A percentile compares a stretch with the other conserved stretches of the same genome.
phyloP scores from a whole-genome alignment of 2,113 vertebrate genomes.

The Amphiprion percula region DNA sequence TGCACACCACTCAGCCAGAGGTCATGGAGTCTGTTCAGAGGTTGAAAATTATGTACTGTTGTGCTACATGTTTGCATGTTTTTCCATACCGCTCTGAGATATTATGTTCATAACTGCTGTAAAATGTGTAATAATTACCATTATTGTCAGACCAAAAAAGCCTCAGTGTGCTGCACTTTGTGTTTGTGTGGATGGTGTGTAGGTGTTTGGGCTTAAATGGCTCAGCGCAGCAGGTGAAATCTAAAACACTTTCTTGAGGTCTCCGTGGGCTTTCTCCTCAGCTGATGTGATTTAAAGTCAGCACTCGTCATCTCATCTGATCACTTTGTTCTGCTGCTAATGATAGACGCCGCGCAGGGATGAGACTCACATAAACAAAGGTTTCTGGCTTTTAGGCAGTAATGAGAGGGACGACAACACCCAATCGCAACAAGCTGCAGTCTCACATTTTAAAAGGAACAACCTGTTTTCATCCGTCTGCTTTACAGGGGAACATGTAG shows the following conservation, averaged over 20 bases:
- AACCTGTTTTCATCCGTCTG: neutral
- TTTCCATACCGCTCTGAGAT: neutral
- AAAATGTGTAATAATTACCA: neutral
- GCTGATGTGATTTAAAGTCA: constrained; percentile 36
- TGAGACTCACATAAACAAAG: constrained; percentile 6
- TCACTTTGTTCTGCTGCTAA: constrained; percentile 31
- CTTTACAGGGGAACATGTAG: constrained; percentile 7
- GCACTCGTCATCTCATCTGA: constrained; percentile 18
- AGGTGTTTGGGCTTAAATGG: neutral
- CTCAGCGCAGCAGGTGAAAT: neutral
- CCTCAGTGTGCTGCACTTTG: neutral
- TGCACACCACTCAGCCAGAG: constrained; percentile 5
- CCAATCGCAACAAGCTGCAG: constrained; percentile 14
- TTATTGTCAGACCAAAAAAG: neutral
- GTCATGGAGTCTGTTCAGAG: neutral
- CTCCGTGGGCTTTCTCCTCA: constrained; percentile 33
- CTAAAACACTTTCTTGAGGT: constrained; percentile 8
- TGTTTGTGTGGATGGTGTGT: neutral
- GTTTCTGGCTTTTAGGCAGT: constrained; percentile 16
- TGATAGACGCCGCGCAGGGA: constrained; percentile 8
- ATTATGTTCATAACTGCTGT: neutral
- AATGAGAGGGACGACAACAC: neutral
- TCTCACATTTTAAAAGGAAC: constrained; percentile 20
- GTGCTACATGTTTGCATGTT: neutral
- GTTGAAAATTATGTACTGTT: neutral